These are phyloP conservation scores for Elephantulus edwardii DNA, from an alignment of 2,113 vertebrate species.

Conservation along the genomic window DNA sequence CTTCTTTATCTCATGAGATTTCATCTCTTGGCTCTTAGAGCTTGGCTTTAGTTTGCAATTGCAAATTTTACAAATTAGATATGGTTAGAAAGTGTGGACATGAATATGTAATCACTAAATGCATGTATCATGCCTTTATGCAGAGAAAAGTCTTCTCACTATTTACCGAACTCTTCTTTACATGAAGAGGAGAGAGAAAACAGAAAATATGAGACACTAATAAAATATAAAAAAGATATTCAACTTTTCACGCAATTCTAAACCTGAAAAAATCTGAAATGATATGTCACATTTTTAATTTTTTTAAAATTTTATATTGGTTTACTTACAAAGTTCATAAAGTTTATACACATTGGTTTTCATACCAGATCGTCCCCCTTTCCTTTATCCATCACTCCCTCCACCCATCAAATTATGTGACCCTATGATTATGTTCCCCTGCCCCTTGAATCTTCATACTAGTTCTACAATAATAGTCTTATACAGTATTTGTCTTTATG, in stretches of 20 bases:
- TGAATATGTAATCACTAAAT: constrained; percentile 51
- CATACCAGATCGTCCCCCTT: no score
- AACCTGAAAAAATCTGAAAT: neutral
- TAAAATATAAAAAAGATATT: neutral
- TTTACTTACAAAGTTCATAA: no score
- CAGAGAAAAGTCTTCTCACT: constrained; percentile 27
- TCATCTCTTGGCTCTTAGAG: constrained; percentile 60
- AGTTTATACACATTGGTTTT: no score
- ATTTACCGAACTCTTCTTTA: constrained; percentile 30
- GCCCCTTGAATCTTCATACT: no score
- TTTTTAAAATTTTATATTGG: neutral
- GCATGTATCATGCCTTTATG: constrained; percentile 39
- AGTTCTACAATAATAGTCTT: no score
- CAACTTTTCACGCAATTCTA: neutral
- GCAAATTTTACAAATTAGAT: constrained; percentile 65
- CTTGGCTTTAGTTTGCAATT: constrained; percentile 54
- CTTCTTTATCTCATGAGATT: constrained; percentile 41
- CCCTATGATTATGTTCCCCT: no score
- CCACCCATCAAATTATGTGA: no score
- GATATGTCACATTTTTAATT: neutral
- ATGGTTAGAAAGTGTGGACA: constrained; percentile 57
- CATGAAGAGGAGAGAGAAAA: neutral
- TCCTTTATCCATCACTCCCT: no score
- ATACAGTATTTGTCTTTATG: no score
- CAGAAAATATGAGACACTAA: neutral